Percentiles rank a stretch among this genome's conserved stretches.
Evolutionary conservation across 2,797 vertebrate genomes (phyloP).

Genomic region (Brachyrhaphis roseni): DNA sequence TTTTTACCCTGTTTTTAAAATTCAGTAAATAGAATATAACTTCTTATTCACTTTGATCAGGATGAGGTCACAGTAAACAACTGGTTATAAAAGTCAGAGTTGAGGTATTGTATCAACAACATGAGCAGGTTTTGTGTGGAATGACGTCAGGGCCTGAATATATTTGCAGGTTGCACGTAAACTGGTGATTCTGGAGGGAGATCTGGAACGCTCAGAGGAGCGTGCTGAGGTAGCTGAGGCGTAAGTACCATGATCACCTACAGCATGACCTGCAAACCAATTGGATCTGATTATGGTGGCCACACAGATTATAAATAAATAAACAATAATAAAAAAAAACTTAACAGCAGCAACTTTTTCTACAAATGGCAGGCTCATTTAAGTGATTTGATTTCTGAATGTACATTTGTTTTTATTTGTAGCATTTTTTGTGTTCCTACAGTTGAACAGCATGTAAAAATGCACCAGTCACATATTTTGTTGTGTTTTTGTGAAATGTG

Average conservation of each 20-base stretch:
- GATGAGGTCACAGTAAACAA: background rate
- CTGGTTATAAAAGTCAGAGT: background rate
- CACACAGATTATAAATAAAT: background rate
- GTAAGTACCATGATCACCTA: slow-evolving; percentile 78
- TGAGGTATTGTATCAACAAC: background rate
- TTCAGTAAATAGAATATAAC: background rate
- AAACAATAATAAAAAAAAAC: background rate
- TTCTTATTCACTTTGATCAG: background rate
- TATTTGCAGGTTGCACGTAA: slow-evolving; percentile 91
- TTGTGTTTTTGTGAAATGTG: slow-evolving; percentile 67
- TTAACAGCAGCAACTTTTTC: background rate
- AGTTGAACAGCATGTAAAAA: background rate
- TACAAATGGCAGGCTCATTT: background rate
- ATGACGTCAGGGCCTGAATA: slow-evolving; percentile 1
- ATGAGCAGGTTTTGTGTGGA: background rate
- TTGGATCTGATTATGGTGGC: slow-evolving; percentile 6
- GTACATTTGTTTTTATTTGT: background rate
- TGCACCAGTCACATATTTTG: slow-evolving; percentile 22
- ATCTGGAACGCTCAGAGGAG: slow-evolving; percentile 96
- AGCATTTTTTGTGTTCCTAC: background rate
- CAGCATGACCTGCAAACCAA: background rate
- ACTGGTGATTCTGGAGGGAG: slow-evolving; percentile 94
- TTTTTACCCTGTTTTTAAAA: background rate
- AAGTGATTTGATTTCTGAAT: background rate
- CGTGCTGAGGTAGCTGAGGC: slow-evolving; percentile 96